Evolutionary conservation across 2,888 invertebrate genomes (phyloP).

Genomic region (Bursaphelenchus okinawaensis): DNA sequence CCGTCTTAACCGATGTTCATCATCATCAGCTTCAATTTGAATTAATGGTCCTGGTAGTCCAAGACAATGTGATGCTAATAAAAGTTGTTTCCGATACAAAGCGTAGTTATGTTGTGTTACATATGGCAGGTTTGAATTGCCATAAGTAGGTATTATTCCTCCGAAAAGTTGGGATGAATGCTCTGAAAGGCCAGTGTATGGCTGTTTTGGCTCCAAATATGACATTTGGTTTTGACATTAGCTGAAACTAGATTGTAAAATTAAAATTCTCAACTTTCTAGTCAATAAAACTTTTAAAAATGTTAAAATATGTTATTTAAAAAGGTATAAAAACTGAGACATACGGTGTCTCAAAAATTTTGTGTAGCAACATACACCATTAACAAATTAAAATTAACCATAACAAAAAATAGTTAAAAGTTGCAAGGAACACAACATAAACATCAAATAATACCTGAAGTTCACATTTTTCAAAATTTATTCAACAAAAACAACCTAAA

Average conservation of each 20-base stretch:
- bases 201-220: neutral
- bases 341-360: too few relatives aligned
- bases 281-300: too few relatives aligned
- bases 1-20: neutral
- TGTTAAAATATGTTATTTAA: too few relatives aligned
- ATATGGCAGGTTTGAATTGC: neutral
- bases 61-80: neutral
- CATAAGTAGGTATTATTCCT: neutral
- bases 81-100: neutral
- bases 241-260: too few relatives aligned
- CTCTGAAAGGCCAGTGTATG: neutral
- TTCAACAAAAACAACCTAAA: constrained; percentile 16
- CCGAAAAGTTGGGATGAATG: neutral
- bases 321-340: too few relatives aligned
- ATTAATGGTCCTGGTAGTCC: neutral
- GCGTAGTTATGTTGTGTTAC: neutral
- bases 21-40: neutral
- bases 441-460: neutral
- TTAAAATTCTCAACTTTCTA: too few relatives aligned
- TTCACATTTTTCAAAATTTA: constrained; percentile 17
- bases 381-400: too few relatives aligned
- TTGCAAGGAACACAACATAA: neutral
- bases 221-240: neutral
- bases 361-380: too few relatives aligned
- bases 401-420: neutral